Evolutionary conservation across 2,888 invertebrate genomes (phyloP).

Genomic region (Rhamphomyia laevipes): DNA sequence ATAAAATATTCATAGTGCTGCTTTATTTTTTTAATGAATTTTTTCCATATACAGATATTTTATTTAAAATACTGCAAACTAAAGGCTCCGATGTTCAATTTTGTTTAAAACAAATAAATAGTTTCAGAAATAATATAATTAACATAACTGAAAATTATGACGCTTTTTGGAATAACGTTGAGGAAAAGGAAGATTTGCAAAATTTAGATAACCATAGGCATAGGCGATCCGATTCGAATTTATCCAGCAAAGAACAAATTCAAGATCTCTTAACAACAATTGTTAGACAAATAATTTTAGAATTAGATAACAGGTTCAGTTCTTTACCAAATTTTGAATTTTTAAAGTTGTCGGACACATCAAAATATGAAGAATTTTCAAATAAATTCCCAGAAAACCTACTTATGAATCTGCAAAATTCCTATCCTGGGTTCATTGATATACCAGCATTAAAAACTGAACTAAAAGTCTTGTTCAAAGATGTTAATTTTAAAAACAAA

Average conservation of each 20-base stretch:
- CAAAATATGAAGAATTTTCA: background rate
- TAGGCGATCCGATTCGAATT: background rate
- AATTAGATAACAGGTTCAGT: background rate
- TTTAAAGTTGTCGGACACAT: background rate
- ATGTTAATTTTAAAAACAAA: background rate
- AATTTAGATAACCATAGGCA: background rate
- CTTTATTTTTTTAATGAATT: constrained; percentile 5
- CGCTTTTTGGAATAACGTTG: background rate
- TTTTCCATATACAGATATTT: constrained; percentile 7
- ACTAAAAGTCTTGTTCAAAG: background rate
- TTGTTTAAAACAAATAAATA: constrained; percentile 3
- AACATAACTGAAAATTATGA: background rate
- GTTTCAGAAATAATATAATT: background rate
- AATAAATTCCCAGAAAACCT: background rate
- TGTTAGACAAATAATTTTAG: background rate
- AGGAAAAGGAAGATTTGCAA: background rate
- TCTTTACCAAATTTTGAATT: background rate
- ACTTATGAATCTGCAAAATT: background rate
- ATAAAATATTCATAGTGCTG: constrained; percentile 4
- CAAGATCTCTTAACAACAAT: background rate
- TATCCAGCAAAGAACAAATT: background rate
- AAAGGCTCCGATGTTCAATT: constrained; percentile 1
- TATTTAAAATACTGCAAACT: constrained; percentile 6
- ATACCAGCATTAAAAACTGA: constrained; percentile 1
- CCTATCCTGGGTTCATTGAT: background rate